Base-by-base conservation (phyloP, 2,888 invertebrate species). In the Stenchaetothrips biformis region DNA sequence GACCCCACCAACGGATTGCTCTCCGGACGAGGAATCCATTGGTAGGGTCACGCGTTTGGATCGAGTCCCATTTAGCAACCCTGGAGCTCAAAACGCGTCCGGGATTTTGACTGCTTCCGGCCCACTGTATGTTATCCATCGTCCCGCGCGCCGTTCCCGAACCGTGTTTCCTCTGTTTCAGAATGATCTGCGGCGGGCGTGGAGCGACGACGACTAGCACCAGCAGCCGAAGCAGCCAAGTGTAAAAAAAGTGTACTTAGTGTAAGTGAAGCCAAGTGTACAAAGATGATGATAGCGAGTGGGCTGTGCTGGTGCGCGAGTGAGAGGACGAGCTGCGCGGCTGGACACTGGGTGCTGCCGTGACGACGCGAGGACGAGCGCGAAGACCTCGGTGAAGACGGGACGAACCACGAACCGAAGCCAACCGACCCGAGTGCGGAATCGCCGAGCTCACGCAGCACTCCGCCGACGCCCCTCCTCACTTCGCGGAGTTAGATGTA, bases 221-320 rank as follows among this genome's bases (percentile, higher is more conserved):
- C 21, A 21, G 37, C 37, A 74, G 3, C 11, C 8, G 1, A 74
- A 21, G 37, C 37, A 74, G 3, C 11, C 8, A 7, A 74, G 67
- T 74, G 67, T 74, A 74, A 74, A 74, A 74, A 74, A 74, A 74
- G 67, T 74, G 67, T 74, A 74, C 67, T 74, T 74, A 74, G 67
- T 74, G 67, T 74, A 74, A 74, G 67, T 25, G 25, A 74, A 59
- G 16, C 59, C 59, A 59, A 16, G 67, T 74, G 67, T 74, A 74
- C 67, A 74, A 74, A 74, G 25, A 74, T n/a, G n/a, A n/a, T n/a
- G n/a, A n/a, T 2, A 21, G 11, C 25, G 9, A 74, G 67, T 7
- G 67, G 67, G 67, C 67, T 25, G 9, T 74, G 11, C 25, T 21
- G 13, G 16, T 18, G 59, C 13, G 59, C 18, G 16, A 59, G 59